Conservation (phyloP, 1,140 invertebrate species). For the Trissolcus basalis region DNA sequence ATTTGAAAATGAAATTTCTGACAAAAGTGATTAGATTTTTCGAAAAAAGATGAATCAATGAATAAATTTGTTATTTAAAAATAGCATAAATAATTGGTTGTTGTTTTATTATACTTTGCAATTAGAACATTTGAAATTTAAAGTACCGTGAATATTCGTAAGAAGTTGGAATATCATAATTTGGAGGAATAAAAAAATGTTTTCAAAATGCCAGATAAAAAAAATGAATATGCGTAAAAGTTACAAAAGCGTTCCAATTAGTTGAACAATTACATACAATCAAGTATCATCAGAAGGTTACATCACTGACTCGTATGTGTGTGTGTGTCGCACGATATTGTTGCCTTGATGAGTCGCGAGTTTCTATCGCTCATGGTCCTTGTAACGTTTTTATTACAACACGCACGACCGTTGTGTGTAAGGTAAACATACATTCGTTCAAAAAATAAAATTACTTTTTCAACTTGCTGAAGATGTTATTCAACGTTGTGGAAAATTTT, state of each 20-base stretch:
- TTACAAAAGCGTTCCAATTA: conserved; percentile 5
- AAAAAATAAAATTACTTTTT: conserved; percentile 16
- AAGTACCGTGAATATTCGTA: too few species aligned
- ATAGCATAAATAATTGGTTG: too few species aligned
- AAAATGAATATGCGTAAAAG: too few species aligned
- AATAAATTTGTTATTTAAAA: too few species aligned
- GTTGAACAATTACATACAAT: conserved; percentile 15
- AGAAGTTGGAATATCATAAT: too few species aligned
- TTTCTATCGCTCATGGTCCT: conserved; percentile 40
- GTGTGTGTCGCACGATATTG: conserved; percentile 20
- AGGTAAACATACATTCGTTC: conserved; percentile 6
- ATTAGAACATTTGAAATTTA: too few species aligned
- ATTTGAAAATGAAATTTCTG: too few species aligned
- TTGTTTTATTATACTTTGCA: too few species aligned
- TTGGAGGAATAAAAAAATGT: too few species aligned
- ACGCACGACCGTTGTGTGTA: conserved; percentile 11
- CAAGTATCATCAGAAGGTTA: conserved; percentile 25
- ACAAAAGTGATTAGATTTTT: neutral
- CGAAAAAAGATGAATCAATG: neutral
- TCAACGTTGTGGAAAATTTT: too few species aligned
- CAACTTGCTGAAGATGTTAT: too few species aligned
- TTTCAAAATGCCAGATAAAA: too few species aligned
- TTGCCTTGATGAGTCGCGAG: conserved; percentile 30
- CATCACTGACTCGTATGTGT: conserved; percentile 28
- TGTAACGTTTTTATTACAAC: conserved; percentile 38